Percentiles rank a stretch among this genome's conserved stretches.
phyloP scores from a whole-genome alignment of 2,113 vertebrate genomes.

The Psittacula cyanocephala region DNA sequence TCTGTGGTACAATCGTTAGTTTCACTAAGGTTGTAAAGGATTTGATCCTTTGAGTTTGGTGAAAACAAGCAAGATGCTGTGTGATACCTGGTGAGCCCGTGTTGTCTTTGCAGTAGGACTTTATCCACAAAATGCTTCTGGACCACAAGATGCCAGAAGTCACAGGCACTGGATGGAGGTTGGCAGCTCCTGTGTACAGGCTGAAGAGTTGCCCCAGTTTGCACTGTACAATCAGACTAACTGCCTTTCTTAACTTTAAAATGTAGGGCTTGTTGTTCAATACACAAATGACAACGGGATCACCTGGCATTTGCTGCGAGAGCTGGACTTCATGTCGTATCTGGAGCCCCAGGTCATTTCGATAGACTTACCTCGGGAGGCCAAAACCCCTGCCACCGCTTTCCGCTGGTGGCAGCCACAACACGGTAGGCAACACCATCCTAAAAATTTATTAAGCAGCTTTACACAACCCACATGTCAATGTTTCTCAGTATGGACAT shows the following conservation, averaged over 20 bases:
- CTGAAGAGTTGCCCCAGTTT: not conserved
- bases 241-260: conserved; percentile 20
- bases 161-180: accelerated
- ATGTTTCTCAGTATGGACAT: not conserved
- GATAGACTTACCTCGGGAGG: conserved; percentile 88
- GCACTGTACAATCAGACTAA: not conserved
- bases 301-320: conserved; percentile 89
- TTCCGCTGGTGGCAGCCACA: conserved; percentile 99
- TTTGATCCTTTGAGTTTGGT: not conserved
- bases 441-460: not conserved
- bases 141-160: not conserved
- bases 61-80: not conserved
- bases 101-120: not conserved
- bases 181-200: not conserved
- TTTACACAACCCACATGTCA: not conserved
- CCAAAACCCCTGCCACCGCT: conserved; percentile 89
- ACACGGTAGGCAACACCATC: conserved; percentile 75
- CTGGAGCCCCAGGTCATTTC: conserved; percentile 94
- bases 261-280: conserved; percentile 90
- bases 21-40: not conserved
- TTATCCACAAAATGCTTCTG: not conserved
- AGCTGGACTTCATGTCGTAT: conserved; percentile 93
- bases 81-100: not conserved
- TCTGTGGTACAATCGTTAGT: not conserved
- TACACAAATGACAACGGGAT: conserved; percentile 95